These are phyloP conservation scores for Erythrolamprus reginae DNA, from an alignment of 2,113 vertebrate genomes.

Conservation along the genomic window DNA sequence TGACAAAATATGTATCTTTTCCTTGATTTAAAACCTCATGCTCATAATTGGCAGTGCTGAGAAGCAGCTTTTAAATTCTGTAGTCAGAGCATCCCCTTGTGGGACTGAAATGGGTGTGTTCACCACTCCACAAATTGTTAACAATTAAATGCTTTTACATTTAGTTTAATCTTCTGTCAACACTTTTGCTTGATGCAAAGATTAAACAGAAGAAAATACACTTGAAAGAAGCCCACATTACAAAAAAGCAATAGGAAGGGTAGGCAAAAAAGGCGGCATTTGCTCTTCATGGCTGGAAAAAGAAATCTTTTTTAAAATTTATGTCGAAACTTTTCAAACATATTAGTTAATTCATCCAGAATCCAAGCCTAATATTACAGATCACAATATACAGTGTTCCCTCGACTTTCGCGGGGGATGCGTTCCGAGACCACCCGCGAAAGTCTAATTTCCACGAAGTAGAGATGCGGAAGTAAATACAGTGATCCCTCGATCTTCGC, in stretches of 20 bases:
- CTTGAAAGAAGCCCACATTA: constrained; percentile 20
- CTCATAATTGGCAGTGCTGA: constrained; percentile 15
- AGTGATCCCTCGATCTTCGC: too few species aligned
- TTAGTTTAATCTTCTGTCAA: constrained; percentile 42
- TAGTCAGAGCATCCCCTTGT: constrained; percentile 25
- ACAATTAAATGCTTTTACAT: constrained; percentile 31
- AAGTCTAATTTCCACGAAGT: too few species aligned
- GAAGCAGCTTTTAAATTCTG: constrained; percentile 16
- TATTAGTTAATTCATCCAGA: background rate
- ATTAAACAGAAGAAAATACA: constrained; percentile 33
- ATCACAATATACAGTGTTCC: background rate
- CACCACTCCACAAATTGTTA: constrained; percentile 33
- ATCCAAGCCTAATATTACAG: background rate
- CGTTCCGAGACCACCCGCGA: too few species aligned
- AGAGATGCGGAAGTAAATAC: too few species aligned
- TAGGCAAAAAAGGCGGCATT: background rate
- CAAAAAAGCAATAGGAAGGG: background rate
- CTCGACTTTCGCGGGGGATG: too few species aligned
- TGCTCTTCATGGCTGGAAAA: background rate
- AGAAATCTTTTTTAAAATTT: background rate
- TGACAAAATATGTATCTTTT: constrained; percentile 26
- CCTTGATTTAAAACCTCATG: constrained; percentile 32
- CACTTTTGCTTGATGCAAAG: constrained; percentile 33
- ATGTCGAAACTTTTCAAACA: background rate
- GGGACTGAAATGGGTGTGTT: constrained; percentile 39